Evolutionary conservation across 1,140 invertebrate genomes (phyloP).

Genomic region (Drosophila jambulina): DNA sequence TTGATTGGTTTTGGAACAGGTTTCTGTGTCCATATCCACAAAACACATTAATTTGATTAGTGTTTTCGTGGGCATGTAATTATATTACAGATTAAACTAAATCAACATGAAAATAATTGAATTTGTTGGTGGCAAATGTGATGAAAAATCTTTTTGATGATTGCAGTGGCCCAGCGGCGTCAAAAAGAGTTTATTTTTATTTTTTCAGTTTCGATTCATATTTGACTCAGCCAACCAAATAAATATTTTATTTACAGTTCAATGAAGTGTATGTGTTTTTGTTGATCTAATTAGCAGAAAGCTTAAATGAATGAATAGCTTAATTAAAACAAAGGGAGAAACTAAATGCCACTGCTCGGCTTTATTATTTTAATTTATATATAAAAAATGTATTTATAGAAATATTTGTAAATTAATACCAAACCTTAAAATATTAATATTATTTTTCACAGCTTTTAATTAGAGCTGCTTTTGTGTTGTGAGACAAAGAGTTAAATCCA

Average conservation of each 20-base stretch:
- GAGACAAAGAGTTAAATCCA: neutral
- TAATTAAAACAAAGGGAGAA: neutral
- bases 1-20: conserved; percentile 25
- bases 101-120: neutral
- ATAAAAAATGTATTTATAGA: neutral
- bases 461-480: neutral
- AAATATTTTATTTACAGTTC: neutral
- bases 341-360: no score
- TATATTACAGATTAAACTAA: neutral
- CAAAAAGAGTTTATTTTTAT: neutral
- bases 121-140: neutral
- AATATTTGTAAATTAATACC: neutral
- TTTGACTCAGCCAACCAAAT: neutral
- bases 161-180: neutral
- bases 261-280: neutral
- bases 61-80: neutral
- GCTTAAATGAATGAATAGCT: no score
- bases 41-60: conserved; percentile 14
- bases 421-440: neutral
- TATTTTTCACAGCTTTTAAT: neutral
- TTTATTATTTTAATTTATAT: neutral
- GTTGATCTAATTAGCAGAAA: neutral
- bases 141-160: neutral
- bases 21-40: neutral
- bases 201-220: neutral